Conservation (phyloP, 2,888 invertebrate species). For the Nineta flava region DNA sequence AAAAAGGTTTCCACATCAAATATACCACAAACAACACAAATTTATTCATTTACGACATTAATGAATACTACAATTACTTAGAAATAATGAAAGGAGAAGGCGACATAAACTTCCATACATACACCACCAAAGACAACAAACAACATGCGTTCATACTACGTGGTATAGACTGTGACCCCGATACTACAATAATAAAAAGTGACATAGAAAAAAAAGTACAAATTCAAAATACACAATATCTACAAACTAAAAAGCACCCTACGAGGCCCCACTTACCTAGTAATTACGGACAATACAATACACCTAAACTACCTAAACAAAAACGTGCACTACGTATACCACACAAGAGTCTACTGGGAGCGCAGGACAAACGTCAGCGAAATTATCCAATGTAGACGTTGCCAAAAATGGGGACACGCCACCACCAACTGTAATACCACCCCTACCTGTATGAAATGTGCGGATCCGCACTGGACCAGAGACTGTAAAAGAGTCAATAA, state of each 20-base stretch:
- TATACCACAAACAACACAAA: background rate
- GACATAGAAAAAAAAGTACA: too few species aligned
- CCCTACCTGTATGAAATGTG: background rate
- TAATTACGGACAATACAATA: too few species aligned
- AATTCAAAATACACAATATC: background rate
- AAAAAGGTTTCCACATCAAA: background rate
- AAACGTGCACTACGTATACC: too few species aligned
- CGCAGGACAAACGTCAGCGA: too few species aligned
- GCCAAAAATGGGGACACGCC: background rate
- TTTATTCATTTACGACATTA: background rate
- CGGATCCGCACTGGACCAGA: too few species aligned
- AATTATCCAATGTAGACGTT: background rate
- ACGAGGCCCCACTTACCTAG: background rate
- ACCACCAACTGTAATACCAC: background rate
- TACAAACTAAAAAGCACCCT: background rate
- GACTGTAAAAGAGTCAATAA: too few species aligned
- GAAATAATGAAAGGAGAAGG: background rate
- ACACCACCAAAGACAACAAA: too few species aligned
- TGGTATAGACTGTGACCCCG: too few species aligned
- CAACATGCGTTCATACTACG: too few species aligned
- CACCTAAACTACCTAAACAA: too few species aligned
- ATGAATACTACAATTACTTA: background rate
- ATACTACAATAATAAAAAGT: too few species aligned
- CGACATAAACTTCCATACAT: background rate
- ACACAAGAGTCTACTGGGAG: too few species aligned